Percentiles rank a stretch among this genome's conserved stretches.
Evolutionary conservation across 2,113 vertebrate species (phyloP).

Genomic region (human): GRCh38 chr17:78938001-78938500

Average conservation of each 20-base stretch:
- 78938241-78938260: rapidly evolving
- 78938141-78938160: no score
- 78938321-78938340: neutral
- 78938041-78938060: rapidly evolving
- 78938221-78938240: rapidly evolving
- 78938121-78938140: neutral
- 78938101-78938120: neutral
- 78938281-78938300: neutral
- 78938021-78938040: neutral
- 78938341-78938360: no score
- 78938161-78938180: neutral
- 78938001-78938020: no score
- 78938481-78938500: no score
- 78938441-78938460: no score
- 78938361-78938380: no score
- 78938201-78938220: no score
- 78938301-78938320: neutral
- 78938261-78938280: neutral
- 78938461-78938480: no score
- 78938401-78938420: no score
- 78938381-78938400: no score
- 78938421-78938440: no score
- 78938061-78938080: rapidly evolving
- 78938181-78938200: neutral
- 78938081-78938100: neutral